Evolutionary conservation across 2,797 vertebrate species (phyloP).

Genomic region (Miichthys miiuy): DNA sequence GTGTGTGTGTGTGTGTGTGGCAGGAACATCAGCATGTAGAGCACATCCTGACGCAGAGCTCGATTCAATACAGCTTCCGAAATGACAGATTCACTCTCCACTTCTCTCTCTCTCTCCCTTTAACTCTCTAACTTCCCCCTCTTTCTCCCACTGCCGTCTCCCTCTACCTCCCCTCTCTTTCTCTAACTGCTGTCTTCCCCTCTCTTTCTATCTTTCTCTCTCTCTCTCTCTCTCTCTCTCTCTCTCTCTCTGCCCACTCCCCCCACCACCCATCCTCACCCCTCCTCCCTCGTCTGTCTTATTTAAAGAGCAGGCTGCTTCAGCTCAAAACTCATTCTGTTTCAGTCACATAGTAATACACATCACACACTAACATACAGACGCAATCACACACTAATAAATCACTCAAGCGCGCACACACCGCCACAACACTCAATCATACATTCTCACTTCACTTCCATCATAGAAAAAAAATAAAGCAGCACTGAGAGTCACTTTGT

Average conservation of each 20-base stretch:
- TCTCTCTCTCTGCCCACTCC: neutral
- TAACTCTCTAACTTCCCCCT: constrained; percentile 28
- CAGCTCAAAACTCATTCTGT: constrained; percentile 70
- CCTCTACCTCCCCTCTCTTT: constrained; percentile 15
- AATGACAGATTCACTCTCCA: constrained; percentile 82
- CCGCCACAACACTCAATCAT: neutral
- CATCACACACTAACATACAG: constrained; percentile 59
- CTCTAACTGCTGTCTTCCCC: constrained; percentile 39
- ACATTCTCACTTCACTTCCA: constrained; percentile 20
- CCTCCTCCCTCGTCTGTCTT: constrained; percentile 54
- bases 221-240: neutral
- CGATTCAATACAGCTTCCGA: constrained; percentile 86
- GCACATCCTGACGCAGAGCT: constrained; percentile 87
- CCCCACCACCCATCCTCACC: neutral
- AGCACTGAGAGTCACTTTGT: constrained; percentile 18
- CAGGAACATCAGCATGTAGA: constrained; percentile 86
- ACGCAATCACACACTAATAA: constrained; percentile 65
- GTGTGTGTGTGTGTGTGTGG: constrained; percentile 59
- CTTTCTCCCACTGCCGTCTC: constrained; percentile 2
- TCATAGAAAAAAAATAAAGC: constrained; percentile 4
- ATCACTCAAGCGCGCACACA: constrained; percentile 43
- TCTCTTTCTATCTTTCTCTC: constrained; percentile 45
- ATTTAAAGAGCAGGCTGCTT: constrained; percentile 77
- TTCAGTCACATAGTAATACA: constrained; percentile 61
- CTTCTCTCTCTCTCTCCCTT: constrained; percentile 32